These are phyloP conservation scores for Camelus dromedarius DNA, from an alignment of 2,113 vertebrate species.

Conservation along the genomic window DNA sequence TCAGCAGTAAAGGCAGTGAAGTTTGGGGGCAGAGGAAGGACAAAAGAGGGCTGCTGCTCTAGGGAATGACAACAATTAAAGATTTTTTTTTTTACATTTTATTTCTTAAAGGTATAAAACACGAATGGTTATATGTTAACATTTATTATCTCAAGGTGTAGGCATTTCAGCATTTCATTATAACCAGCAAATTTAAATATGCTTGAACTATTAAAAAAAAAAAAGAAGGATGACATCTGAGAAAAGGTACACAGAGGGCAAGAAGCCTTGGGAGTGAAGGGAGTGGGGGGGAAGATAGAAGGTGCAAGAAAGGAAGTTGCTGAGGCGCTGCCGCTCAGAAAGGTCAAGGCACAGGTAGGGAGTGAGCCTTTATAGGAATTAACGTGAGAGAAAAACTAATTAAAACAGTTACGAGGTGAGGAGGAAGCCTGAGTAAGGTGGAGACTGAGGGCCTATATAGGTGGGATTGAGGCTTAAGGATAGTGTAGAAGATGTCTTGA, in stretches of 20 bases:
- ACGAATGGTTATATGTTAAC: not conserved
- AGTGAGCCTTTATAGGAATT: not conserved
- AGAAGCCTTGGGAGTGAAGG: not conserved
- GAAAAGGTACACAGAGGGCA: not conserved
- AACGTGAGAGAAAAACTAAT: not conserved
- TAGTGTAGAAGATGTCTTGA: not conserved
- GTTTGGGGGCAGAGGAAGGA: not conserved
- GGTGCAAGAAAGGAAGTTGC: not conserved
- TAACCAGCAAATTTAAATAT: conserved; percentile 3
- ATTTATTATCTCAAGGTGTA: not conserved
- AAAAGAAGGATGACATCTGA: not conserved
- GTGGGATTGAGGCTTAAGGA: not conserved
- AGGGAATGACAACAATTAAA: not conserved
- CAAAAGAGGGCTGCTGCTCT: not conserved
- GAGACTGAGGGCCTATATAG: not conserved
- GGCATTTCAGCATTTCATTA: not conserved
- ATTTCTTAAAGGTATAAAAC: not conserved
- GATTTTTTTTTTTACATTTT: not conserved
- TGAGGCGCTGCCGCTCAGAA: not conserved
- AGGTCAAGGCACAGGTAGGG: not conserved
- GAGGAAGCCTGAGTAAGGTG: not conserved
- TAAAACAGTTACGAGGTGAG: not conserved
- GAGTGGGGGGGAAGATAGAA: not conserved
- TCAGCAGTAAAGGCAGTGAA: not conserved
- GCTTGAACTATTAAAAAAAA: not conserved